phyloP scores from a whole-genome alignment of 2,888 invertebrate species.

The Phymatocera aterrima region DNA sequence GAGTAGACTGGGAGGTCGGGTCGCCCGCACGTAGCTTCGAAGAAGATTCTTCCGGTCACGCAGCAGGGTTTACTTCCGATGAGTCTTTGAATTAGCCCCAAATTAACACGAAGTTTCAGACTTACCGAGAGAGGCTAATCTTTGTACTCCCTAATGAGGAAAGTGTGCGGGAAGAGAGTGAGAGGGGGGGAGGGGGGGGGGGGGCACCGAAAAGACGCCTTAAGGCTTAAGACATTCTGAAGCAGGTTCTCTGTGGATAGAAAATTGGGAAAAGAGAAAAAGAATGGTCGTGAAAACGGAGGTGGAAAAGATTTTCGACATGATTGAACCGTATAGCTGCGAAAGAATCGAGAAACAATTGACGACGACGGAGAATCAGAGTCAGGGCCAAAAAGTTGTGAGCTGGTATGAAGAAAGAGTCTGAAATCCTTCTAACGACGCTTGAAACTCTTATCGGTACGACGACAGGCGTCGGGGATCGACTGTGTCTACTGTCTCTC shows the following conservation, averaged over 20 bases:
- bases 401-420: not conserved
- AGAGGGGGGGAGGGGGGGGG: not conserved
- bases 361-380: not conserved
- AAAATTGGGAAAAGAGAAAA: not conserved
- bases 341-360: constrained; percentile 5
- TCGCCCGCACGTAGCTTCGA: not conserved
- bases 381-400: not conserved
- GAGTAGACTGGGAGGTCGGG: not conserved
- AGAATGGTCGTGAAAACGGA: not conserved
- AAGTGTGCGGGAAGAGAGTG: not conserved
- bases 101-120: constrained; percentile 9
- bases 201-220: not conserved
- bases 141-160: too few species aligned
- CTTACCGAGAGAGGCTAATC: not conserved
- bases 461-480: constrained; percentile 30
- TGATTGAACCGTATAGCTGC: constrained; percentile 26
- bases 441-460: constrained; percentile 30
- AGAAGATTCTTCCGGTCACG: constrained; percentile 35
- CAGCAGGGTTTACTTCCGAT: constrained; percentile 18
- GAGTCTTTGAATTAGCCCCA: constrained; percentile 20
- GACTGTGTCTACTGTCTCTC: not conserved
- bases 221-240: not conserved
- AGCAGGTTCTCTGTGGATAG: not conserved
- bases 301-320: not conserved
- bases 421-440: constrained; percentile 2